Evolutionary conservation across 2,797 vertebrate genomes (phyloP).

Genomic region (Pseudochirops corinnae): DNA sequence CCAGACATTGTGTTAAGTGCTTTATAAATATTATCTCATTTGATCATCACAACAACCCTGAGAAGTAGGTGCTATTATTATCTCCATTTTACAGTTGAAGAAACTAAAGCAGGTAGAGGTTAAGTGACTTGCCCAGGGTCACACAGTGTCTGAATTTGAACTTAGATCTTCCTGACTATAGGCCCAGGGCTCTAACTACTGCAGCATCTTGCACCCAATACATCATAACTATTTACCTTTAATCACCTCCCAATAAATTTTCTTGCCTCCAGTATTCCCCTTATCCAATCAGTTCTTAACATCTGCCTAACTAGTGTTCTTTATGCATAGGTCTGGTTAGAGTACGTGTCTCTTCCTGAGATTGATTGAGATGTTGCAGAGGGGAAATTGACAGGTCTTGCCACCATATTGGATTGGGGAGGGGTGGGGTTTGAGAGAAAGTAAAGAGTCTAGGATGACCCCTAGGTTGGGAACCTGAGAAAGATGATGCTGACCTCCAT

Average conservation of each 20-base stretch:
- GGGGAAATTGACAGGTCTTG: not conserved
- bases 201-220: not conserved
- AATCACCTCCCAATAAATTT: not conserved
- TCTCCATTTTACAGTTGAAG: not conserved
- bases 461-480: not conserved
- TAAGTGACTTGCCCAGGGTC: not conserved
- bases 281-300: not conserved
- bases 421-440: not conserved
- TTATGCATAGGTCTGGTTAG: not conserved
- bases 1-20: not conserved
- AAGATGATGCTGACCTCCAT: not conserved
- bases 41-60: not conserved
- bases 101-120: not conserved
- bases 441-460: not conserved
- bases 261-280: not conserved
- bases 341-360: not conserved
- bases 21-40: not conserved
- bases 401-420: not conserved
- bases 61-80: not conserved
- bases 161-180: not conserved
- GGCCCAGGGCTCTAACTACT: not conserved
- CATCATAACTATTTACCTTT: not conserved
- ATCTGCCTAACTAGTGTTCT: not conserved
- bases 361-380: not conserved
- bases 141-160: not conserved